Evolutionary conservation across 2,797 vertebrate species (phyloP), one percentile per base, ranked within the genome.

Genomic region (Amniataba percoides): DNA sequence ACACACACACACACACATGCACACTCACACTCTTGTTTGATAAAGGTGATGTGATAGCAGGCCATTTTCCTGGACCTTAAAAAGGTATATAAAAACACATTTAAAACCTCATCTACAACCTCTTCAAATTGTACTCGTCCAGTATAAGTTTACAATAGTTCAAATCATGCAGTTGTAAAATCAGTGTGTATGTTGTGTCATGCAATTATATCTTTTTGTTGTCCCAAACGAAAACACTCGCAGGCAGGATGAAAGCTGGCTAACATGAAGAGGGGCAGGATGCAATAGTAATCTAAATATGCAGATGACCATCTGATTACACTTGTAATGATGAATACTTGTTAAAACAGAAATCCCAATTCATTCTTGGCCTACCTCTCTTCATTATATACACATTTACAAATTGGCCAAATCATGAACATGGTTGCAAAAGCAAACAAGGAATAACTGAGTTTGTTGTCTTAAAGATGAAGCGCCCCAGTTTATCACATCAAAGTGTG

Each of bases 1-100:
- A 42, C 18, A 69, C 82, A 77, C 31, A 46, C 15, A 42, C 18
- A 69, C 82, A 77, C 31, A 46, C 15, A 34, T 43, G n/a, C 7
- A 18, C 27, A n/a, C 46, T 21, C 48, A 25, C 36, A 27, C 12
- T 57, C 31, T 57, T 10, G 13, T 70, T 25, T 62, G 12, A 71
- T 36, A 11, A 60, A 68, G 46, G 15, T 13, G 18, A 42, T 53
- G 40, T 39, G 31, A 21, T 40, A 3, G 16, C 4, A 3, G 27
- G 14, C 25, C 11, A 3, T 14, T 53, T 61, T 27, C 27, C 12
- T 27, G 15, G 15, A 27, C 45, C 21, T 39, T 39, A 19, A 34
- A 8, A 21, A 46, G 6, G 25, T 5, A 18, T n/a, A 8, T 34
- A 15, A 23, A 16, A 2, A 14, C 8, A 19, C 9, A 14, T 53